phyloP scores from a whole-genome alignment of 2,888 invertebrate genomes.

The Luperina testacea region DNA sequence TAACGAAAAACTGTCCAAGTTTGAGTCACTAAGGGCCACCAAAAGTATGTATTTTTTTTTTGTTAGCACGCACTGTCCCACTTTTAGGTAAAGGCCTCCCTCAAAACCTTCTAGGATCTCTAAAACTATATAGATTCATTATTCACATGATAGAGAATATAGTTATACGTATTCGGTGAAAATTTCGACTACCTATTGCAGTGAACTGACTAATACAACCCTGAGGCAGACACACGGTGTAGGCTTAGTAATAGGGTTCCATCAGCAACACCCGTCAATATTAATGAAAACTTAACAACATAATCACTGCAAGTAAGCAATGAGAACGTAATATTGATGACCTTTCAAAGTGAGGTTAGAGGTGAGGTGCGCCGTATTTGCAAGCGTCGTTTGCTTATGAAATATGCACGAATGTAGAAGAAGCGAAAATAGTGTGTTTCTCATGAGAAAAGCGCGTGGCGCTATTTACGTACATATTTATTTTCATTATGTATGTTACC shows the following conservation, averaged over 20 bases:
- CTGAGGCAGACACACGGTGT: background rate
- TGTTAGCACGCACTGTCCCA: background rate
- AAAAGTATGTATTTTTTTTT: background rate
- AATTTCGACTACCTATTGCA: background rate
- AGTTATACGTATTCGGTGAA: background rate
- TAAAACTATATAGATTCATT: background rate
- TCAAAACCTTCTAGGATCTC: background rate
- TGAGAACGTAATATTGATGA: slow-evolving; percentile 46
- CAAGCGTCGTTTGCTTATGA: slow-evolving; percentile 40
- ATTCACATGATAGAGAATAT: background rate
- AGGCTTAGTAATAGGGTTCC: background rate
- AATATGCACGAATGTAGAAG: slow-evolving; percentile 40
- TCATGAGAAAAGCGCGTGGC: slow-evolving; percentile 30
- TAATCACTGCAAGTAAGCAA: slow-evolving; percentile 41
- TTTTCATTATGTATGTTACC: background rate
- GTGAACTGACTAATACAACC: slow-evolving; percentile 9
- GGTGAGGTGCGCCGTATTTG: slow-evolving; percentile 43
- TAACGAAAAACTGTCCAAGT: background rate
- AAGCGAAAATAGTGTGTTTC: slow-evolving; percentile 35
- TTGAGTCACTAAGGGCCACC: background rate
- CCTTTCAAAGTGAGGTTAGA: slow-evolving; percentile 42
- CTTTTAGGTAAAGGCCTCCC: background rate
- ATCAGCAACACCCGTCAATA: slow-evolving; percentile 12
- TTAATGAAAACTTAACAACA: slow-evolving; percentile 17
- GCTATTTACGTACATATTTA: slow-evolving; percentile 1